A percentile compares a stretch with the other conserved stretches of the same genome.
Conservation (phyloP, 92 coral and sea anemone genomes). For the Galaxea fascicularis region DNA sequence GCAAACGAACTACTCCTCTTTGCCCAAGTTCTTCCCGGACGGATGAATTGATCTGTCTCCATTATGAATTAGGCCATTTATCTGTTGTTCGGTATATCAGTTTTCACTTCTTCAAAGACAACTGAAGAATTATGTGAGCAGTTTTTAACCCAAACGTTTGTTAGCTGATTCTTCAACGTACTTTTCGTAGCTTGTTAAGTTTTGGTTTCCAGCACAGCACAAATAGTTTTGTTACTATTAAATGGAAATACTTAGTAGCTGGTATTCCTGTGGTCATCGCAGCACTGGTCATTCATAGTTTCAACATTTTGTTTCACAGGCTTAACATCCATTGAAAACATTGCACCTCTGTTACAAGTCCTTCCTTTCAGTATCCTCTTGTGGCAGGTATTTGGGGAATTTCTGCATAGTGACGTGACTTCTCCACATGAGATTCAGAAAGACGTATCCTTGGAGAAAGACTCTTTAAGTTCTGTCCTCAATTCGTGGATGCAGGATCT, state of each 20-base stretch:
- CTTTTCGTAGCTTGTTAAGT: neutral
- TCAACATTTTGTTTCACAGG: conserved; percentile 15
- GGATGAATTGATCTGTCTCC: too few species aligned
- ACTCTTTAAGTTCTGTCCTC: neutral
- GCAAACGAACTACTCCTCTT: too few species aligned
- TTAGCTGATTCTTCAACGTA: neutral
- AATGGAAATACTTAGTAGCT: too few species aligned
- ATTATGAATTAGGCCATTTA: too few species aligned
- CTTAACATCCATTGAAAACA: conserved; percentile 9
- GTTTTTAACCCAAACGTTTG: neutral
- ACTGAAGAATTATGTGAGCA: too few species aligned
- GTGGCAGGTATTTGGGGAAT: conserved; percentile 66
- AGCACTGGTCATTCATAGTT: neutral
- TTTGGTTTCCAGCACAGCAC: too few species aligned
- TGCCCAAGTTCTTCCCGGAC: too few species aligned
- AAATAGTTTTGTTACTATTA: too few species aligned
- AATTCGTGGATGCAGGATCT: conserved; percentile 50
- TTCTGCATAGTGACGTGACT: neutral
- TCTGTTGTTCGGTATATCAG: too few species aligned
- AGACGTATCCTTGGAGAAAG: neutral
- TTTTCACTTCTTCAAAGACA: too few species aligned
- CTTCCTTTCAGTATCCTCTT: conserved; percentile 68
- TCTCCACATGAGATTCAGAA: neutral
- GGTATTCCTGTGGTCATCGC: too few species aligned
- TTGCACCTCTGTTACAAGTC: conserved; percentile 46